These are phyloP conservation scores for Pristionchus japonicus DNA, from an alignment of 2,888 invertebrate species.

Conservation along the genomic window DNA sequence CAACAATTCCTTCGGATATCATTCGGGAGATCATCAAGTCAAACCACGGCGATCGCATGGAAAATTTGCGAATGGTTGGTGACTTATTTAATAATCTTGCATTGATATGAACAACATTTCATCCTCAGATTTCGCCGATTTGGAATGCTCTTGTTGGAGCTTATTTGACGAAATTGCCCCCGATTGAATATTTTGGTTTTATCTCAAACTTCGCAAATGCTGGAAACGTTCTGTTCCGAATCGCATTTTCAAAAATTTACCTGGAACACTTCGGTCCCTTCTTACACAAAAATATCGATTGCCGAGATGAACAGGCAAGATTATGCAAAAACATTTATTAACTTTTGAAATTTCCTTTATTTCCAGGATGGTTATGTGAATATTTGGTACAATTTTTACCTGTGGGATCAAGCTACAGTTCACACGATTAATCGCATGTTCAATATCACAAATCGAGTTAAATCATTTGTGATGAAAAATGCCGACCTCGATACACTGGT, in stretches of 20 bases:
- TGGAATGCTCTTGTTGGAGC: neutral
- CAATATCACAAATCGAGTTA: neutral
- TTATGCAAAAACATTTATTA: too few relatives aligned
- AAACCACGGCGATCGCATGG: neutral
- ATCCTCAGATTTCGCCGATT: neutral
- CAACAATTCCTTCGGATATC: neutral
- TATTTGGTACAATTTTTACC: too few relatives aligned
- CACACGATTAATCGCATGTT: neutral
- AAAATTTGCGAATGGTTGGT: neutral
- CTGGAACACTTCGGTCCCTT: neutral
- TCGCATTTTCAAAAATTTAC: neutral
- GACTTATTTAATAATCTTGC: neutral
- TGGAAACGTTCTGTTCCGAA: neutral
- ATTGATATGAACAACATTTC: too few relatives aligned
- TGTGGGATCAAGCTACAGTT: neutral
- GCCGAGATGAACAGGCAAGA: neutral
- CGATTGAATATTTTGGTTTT: neutral
- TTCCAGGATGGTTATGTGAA: too few relatives aligned
- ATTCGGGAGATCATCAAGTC: neutral
- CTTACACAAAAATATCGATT: neutral
- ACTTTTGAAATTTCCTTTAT: too few relatives aligned
- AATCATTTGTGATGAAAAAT: neutral
- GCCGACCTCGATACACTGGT: neutral
- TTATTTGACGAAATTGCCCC: neutral
- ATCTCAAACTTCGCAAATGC: neutral